A percentile compares a stretch with the other conserved stretches of the same genome.
Evolutionary conservation across 35 echinoderm and acorn worm species (phyloP).

Genomic region (Diadema setosum): DNA sequence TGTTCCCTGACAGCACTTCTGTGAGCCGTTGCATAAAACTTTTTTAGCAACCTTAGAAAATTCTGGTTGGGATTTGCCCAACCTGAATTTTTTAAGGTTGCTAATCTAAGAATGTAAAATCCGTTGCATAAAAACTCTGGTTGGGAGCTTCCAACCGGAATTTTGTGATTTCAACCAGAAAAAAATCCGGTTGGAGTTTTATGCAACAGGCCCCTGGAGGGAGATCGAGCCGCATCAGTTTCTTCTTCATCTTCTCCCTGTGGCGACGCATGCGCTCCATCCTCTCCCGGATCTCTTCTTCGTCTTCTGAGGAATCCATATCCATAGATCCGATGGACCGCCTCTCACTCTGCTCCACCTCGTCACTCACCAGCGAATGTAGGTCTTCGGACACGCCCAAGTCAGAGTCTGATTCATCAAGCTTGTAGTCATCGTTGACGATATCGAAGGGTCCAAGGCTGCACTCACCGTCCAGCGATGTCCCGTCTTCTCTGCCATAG

Average conservation of each 20-base stretch:
- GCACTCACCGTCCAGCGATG: neutral
- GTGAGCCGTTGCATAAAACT: too few relatives aligned
- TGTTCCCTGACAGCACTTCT: constrained; percentile 63
- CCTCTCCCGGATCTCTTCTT: neutral
- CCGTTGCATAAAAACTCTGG: too few relatives aligned
- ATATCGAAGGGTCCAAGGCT: constrained; percentile 82
- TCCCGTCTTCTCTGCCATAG: neutral
- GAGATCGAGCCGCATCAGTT: constrained; percentile 23
- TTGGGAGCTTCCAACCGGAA: too few relatives aligned
- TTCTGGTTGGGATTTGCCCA: too few relatives aligned
- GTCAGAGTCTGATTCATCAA: constrained; percentile 21
- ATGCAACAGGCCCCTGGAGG: too few relatives aligned
- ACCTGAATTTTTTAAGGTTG: too few relatives aligned
- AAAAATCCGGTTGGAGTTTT: too few relatives aligned
- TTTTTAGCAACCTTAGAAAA: too few relatives aligned
- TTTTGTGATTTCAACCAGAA: too few relatives aligned
- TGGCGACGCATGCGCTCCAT: constrained; percentile 27
- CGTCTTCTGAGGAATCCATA: constrained; percentile 13
- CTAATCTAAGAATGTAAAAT: too few relatives aligned
- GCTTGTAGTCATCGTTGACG: constrained; percentile 32
- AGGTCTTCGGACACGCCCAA: neutral
- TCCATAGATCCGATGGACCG: neutral
- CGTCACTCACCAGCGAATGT: neutral
- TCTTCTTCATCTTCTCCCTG: constrained; percentile 41
- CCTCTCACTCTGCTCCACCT: neutral